Percentiles rank a stretch among this genome's conserved stretches.
phyloP scores from a whole-genome alignment of 2,113 vertebrate species.

The Larimichthys crocea region DNA sequence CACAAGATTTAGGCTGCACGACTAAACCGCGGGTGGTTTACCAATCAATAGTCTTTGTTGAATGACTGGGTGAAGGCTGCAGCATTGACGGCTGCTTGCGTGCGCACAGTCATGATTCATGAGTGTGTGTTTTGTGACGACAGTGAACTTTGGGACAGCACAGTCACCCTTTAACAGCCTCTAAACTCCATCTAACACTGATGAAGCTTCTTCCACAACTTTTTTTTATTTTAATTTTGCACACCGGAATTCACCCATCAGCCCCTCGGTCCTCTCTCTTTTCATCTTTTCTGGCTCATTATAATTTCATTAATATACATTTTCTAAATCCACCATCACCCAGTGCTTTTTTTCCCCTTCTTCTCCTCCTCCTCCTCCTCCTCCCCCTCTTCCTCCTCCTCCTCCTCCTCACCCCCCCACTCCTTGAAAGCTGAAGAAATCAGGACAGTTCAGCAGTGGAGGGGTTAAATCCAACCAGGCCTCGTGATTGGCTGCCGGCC shows the following conservation, averaged over 20 bases:
- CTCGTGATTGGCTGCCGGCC: constrained; percentile 84
- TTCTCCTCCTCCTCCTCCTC: not conserved
- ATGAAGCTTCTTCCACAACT: constrained; percentile 16
- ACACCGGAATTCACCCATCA: constrained; percentile 32
- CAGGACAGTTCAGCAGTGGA: constrained; percentile 81
- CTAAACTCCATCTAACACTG: constrained; percentile 17
- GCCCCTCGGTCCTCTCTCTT: constrained; percentile 18
- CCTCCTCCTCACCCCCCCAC: constrained; percentile 23
- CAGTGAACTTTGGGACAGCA: not conserved
- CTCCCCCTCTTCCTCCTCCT: not conserved
- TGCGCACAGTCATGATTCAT: constrained; percentile 26
- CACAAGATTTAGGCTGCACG: constrained; percentile 26
- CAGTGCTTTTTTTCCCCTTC: constrained; percentile 9
- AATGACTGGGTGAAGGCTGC: constrained; percentile 45
- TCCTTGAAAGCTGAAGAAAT: constrained; percentile 81
- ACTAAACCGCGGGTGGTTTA: constrained; percentile 48
- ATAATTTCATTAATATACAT: constrained; percentile 51
- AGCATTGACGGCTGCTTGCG: constrained; percentile 10
- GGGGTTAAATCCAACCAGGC: constrained; percentile 81
- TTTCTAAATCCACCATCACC: constrained; percentile 54
- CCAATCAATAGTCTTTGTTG: constrained; percentile 53
- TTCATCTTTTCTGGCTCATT: constrained; percentile 56
- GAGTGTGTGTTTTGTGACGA: constrained; percentile 17
- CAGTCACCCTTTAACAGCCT: constrained; percentile 28
- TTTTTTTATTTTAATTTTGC: constrained; percentile 22